Percentiles rank a stretch among this genome's conserved stretches.
phyloP scores from a whole-genome alignment of 2,888 invertebrate genomes.

The Dione vanillae region DNA sequence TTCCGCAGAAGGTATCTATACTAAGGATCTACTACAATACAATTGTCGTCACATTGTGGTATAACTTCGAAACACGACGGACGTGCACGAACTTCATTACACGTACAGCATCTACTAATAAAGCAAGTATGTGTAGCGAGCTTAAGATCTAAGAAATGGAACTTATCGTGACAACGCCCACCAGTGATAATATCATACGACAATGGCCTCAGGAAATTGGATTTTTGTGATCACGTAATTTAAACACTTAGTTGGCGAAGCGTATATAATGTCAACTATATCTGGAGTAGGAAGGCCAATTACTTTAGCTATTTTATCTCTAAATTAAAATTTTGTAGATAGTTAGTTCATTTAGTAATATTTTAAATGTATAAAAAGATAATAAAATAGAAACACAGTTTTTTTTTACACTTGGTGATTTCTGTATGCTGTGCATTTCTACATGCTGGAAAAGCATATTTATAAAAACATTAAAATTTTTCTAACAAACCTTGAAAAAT shows the following conservation, averaged over 20 bases:
- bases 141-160: conserved; percentile 61
- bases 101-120: conserved; percentile 42
- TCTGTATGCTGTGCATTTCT: no score
- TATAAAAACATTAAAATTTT: no score
- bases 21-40: conserved; percentile 59
- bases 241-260: conserved; percentile 27
- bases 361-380: neutral
- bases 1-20: conserved; percentile 58
- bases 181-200: conserved; percentile 67
- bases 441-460: no score
- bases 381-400: neutral
- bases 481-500: no score
- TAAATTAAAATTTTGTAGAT: conserved; percentile 11
- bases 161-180: conserved; percentile 71
- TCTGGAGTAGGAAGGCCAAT: conserved; percentile 19
- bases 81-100: conserved; percentile 62
- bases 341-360: neutral
- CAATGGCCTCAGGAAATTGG: conserved; percentile 45
- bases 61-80: conserved; percentile 53
- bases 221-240: conserved; percentile 43
- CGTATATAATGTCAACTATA: conserved; percentile 26
- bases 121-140: conserved; percentile 42
- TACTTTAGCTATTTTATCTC: conserved; percentile 15
- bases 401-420: no score
- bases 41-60: conserved; percentile 56